Conservation (phyloP, 2,888 invertebrate genomes). For the Punctoribates punctum region DNA sequence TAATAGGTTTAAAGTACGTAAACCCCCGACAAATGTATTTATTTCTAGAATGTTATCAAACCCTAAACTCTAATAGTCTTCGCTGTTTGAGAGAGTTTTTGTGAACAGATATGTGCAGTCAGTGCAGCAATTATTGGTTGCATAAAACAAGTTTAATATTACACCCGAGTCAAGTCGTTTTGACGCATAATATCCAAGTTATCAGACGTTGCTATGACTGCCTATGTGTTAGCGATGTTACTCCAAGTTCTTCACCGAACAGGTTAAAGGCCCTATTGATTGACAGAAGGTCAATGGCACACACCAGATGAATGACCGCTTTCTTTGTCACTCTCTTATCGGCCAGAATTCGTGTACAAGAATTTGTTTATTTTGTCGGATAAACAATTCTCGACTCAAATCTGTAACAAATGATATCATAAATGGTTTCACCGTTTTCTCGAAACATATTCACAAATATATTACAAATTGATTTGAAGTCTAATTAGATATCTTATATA, state of each 20-base stretch:
- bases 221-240: slow-evolving; percentile 9
- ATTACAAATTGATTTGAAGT: too few relatives aligned
- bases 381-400: too few relatives aligned
- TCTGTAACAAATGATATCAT: too few relatives aligned
- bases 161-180: slow-evolving; percentile 9
- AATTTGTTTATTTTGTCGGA: too few relatives aligned
- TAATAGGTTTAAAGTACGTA: slow-evolving; percentile 2
- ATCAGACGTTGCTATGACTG: slow-evolving; percentile 28
- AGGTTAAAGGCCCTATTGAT: slow-evolving; percentile 33
- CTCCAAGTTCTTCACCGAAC: slow-evolving; percentile 28
- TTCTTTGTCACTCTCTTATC: slow-evolving; percentile 29
- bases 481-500: too few relatives aligned
- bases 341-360: not conserved
- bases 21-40: slow-evolving; percentile 5
- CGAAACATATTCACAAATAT: too few relatives aligned
- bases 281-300: slow-evolving; percentile 35
- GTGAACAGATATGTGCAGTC: not conserved
- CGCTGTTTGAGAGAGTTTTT: not conserved
- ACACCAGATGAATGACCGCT: slow-evolving; percentile 24
- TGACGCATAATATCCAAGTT: slow-evolving; percentile 20
- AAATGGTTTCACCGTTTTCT: too few relatives aligned
- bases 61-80: not conserved
- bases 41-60: slow-evolving; percentile 11
- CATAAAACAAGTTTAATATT: slow-evolving; percentile 33
- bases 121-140: slow-evolving; percentile 25